Conservation (phyloP, 2,888 invertebrate species). For the Phyllotreta cruciferae region DNA sequence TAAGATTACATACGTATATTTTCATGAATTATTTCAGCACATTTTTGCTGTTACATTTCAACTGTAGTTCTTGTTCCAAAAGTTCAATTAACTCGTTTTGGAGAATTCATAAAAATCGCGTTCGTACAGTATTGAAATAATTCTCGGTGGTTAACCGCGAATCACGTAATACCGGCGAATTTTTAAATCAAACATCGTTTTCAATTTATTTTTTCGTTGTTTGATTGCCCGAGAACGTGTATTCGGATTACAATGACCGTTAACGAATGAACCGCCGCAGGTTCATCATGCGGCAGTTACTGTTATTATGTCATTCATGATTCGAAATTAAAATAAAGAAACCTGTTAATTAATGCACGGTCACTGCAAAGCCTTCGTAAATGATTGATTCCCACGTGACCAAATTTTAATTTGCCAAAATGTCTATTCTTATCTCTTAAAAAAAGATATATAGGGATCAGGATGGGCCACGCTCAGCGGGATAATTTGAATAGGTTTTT, state of each 20-base stretch:
- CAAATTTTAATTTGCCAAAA: too few relatives aligned
- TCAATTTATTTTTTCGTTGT: conserved; percentile 1
- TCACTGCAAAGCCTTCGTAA: too few relatives aligned
- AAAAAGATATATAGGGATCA: too few relatives aligned
- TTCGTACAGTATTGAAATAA: background rate
- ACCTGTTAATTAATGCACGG: too few relatives aligned
- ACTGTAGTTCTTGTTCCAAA: too few relatives aligned
- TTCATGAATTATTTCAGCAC: background rate
- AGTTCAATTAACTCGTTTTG: background rate
- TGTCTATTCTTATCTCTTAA: too few relatives aligned
- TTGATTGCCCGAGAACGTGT: conserved; percentile 1
- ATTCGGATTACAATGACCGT: background rate
- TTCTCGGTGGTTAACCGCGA: conserved; percentile 14
- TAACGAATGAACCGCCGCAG: conserved; percentile 7
- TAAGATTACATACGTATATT: too few relatives aligned
- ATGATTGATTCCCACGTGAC: too few relatives aligned
- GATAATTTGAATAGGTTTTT: too few relatives aligned
- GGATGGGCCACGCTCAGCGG: too few relatives aligned
- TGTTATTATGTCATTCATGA: background rate
- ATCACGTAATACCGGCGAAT: conserved; percentile 14
- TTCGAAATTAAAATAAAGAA: too few relatives aligned
- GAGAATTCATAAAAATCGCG: background rate
- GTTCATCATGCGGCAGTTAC: conserved; percentile 2
- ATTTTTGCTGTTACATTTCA: too few relatives aligned
- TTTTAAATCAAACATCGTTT: conserved; percentile 13